These are phyloP conservation scores for Pharmacophagus antenor DNA, from an alignment of 2,888 invertebrate species.

Conservation along the genomic window DNA sequence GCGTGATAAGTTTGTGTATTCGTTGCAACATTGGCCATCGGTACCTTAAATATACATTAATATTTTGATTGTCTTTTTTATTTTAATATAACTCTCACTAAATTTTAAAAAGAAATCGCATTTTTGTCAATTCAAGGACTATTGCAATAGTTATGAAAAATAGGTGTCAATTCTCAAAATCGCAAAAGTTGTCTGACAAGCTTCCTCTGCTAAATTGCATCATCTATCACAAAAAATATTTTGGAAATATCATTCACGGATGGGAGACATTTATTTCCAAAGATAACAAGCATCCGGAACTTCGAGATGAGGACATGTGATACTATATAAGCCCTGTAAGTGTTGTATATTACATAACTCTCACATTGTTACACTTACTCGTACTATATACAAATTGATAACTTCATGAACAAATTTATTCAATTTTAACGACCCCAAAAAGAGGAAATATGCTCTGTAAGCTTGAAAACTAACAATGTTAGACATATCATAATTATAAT, in stretches of 20 bases:
- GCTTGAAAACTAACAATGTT: neutral
- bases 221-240: neutral
- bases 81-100: neutral
- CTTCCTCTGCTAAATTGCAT: no score
- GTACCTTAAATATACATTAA: slow-evolving; percentile 28
- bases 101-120: no score
- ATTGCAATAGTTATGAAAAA: no score
- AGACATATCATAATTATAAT: neutral
- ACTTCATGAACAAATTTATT: no score
- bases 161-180: no score
- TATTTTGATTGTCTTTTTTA: slow-evolving; percentile 4
- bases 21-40: slow-evolving; percentile 24
- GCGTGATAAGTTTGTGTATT: slow-evolving; percentile 14
- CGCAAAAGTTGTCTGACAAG: no score
- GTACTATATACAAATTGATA: no score
- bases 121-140: no score
- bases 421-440: neutral
- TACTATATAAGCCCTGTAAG: neutral
- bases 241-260: slow-evolving; percentile 1
- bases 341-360: neutral
- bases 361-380: no score
- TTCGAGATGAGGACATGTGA: neutral
- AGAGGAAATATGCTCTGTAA: neutral
- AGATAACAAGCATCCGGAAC: slow-evolving; percentile 14
- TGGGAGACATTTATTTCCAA: slow-evolving; percentile 14